A percentile compares a stretch with the other conserved stretches of the same genome.
Conservation (phyloP, 2,888 invertebrate species). For the Nebria brevicollis region DNA sequence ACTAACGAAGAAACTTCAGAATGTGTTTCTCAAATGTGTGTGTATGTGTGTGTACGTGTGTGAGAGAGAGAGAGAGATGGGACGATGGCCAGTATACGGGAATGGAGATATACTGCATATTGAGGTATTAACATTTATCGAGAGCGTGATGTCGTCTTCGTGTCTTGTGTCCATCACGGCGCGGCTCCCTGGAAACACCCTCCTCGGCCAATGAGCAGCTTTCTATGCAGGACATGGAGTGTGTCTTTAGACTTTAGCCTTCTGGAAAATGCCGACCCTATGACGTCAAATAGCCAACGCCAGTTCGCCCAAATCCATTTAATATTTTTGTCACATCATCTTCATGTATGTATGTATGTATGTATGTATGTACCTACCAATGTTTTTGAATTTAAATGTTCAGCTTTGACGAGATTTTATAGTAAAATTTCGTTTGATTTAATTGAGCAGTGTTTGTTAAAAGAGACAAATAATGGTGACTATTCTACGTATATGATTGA, state of each 20-base stretch:
- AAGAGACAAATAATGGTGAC: neutral
- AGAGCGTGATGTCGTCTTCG: constrained; percentile 47
- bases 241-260: neutral
- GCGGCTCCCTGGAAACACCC: neutral
- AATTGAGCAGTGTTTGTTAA: neutral
- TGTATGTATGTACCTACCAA: too few species aligned
- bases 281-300: too few species aligned
- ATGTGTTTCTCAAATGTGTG: neutral
- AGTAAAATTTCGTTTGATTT: too few species aligned
- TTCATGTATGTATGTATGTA: too few species aligned
- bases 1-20: constrained; percentile 13
- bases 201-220: constrained; percentile 28
- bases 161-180: constrained; percentile 41
- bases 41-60: neutral
- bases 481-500: neutral
- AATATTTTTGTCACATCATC: too few species aligned
- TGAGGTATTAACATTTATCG: constrained; percentile 64
- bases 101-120: constrained; percentile 62
- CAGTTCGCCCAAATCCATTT: too few species aligned
- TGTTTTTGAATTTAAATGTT: too few species aligned
- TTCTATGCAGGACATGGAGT: constrained; percentile 29
- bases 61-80: neutral
- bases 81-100: neutral
- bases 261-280: neutral
- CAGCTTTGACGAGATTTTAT: too few species aligned